Conservation (phyloP, 2,797 vertebrate species). For the Esox masquinongy region DNA sequence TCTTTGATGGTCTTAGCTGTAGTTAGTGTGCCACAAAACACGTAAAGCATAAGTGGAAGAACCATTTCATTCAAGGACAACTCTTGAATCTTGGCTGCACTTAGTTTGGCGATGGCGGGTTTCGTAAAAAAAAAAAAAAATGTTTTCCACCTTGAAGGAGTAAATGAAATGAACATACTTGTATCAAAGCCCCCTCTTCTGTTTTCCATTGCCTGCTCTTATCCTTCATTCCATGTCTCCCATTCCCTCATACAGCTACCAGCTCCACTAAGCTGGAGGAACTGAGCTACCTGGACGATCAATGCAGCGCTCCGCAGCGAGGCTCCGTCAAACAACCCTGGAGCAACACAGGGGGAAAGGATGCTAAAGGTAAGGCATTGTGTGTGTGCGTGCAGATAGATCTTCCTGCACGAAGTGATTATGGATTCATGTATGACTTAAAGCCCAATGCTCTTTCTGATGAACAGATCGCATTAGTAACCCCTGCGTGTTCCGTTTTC, state of each 20-base stretch:
- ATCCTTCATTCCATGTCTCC: background rate
- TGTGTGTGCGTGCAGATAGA: background rate
- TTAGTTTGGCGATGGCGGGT: background rate
- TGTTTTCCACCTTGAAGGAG: background rate
- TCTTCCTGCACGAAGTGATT: background rate
- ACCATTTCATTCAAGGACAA: no score
- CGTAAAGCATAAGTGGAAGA: no score
- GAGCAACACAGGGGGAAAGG: slow-evolving; percentile 86
- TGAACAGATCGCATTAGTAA: background rate
- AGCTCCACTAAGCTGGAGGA: slow-evolving; percentile 97
- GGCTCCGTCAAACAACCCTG: slow-evolving; percentile 88
- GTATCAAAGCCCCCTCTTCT: background rate
- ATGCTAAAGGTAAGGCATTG: slow-evolving; percentile 82
- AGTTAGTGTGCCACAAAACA: no score
- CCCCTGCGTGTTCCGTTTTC: slow-evolving; percentile 11
- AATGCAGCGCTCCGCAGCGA: slow-evolving; percentile 84
- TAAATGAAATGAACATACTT: background rate
- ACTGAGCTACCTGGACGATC: slow-evolving; percentile 88
- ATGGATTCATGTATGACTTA: background rate
- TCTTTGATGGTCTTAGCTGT: no score
- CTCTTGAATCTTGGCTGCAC: background rate
- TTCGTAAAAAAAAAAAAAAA: background rate
- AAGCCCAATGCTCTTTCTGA: background rate
- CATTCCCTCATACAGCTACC: slow-evolving; percentile 75
- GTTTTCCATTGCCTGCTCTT: background rate